Base-by-base conservation (phyloP, 2,797 vertebrate genomes). In the Oreochromis grahami region DNA sequence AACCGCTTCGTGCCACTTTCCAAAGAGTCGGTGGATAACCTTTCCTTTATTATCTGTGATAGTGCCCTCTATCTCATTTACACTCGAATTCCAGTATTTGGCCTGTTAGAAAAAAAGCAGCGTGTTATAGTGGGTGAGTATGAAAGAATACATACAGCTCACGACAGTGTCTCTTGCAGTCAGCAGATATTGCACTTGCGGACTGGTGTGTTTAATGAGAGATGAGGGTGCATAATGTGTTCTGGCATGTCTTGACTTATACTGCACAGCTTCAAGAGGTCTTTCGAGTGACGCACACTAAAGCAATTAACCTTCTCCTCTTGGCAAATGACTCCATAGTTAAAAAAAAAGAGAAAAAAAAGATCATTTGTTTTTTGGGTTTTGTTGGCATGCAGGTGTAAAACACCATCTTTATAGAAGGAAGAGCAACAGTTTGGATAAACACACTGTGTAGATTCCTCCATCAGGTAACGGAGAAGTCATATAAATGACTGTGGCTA, bases 1-100 rank as follows among this genome's bases (percentile, higher is more conserved):
- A 87, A 99, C 94, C 21, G 97, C 97, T 76, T 99, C 98, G 0
- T 99, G 97, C 99, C 99, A 99, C 88, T 98, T 99, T 32, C 99
- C 99, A 87, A 98, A 99, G 11, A 99, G 96, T 38, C 94, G 96
- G 84, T 97, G 97, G 80, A 98, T 88, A 4, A 97, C 96, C 77
- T 98, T 98, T 15, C 98, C 98, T 26, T 96, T 96, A 86, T 94
- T 95, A 91, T 99, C 97, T 15, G 97, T 93, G 21, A 99, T 93
- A 0, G 94, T 95, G 78, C 98, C 99, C 96, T 99, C 97, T 63
- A 99, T 97, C 91, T 99, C 98, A 15, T 98, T 98, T 78, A 97
- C 96, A 15, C 97, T 97, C 9, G 98, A 98, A 95, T 97, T 99
- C 98, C 98, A 99, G 81, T 99, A 99, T 86, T 98, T 99, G 10